Evolutionary conservation across 2,113 vertebrate species (phyloP), one percentile per base, ranked within the genome.

Genomic region (Chauna torquata): DNA sequence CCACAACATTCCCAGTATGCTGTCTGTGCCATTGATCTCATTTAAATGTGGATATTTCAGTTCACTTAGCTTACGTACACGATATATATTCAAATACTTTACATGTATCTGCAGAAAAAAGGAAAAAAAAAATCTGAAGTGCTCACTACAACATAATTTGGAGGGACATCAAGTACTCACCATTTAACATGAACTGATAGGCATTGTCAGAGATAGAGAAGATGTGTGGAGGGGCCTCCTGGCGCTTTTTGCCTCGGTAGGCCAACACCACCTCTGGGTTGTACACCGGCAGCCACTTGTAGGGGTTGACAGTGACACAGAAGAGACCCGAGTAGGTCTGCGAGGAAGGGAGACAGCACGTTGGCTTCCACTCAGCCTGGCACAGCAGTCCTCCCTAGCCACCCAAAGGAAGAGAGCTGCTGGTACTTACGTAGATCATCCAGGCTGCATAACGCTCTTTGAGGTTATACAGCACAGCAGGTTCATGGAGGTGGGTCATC

Each of bases 401-500:
- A n/a, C 65, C 79, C 78, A 55, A 30, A 28, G 61, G 30, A 44
- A 68, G 75, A 58, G 19, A 52, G 42, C n/a, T 23, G 49, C 62
- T 25, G 86, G 6, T 86, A 96, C 99, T 98, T 96, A 99, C 98
- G 3, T 98, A 98, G 96, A 98, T 99, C 98, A 99, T 98, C 98
- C 98, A 99, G 93, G 98, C 98, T 96, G 98, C 98, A 2, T 98
- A 99, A 36, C 98, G 98, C 97, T 99, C 98, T 98, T 98, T 99
- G 98, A 99, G 99, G 97, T 98, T 98, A 87, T 98, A 98, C 97
- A 99, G 96, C 96, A 99, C 98, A 34, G 96, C 98, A 3, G 99
- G 98, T 97, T 99, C 99, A 7, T 99, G 98, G 83, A 99, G 84
- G 84, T 99, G 98, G 75, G 99, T 99, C 98, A 99, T 98, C 99